Evolutionary conservation across 2,888 invertebrate genomes (phyloP), one percentile per base, ranked within the genome.

Genomic region (Crioceris asparagi): DNA sequence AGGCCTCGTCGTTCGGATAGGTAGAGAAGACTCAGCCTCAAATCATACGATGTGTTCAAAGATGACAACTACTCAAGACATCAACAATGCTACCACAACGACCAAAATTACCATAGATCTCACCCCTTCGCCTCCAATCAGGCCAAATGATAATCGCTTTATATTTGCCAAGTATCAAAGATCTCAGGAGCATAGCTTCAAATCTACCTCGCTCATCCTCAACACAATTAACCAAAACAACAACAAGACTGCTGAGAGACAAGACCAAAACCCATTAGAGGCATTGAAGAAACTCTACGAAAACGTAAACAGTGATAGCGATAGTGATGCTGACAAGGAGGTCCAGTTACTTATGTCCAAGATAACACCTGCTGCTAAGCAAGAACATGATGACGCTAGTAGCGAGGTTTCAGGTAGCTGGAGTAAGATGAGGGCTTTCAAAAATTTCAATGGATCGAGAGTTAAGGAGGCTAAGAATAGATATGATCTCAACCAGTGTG

Each of bases 311-410:
- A 69, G 69, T 35, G 27, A 27, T 6, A 15, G 12, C 12, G 3
- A 6, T 12, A 68, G 66, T 41, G 73, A 66, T 48, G 73, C 74
- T 3, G 76, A 76, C 49, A 74, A 75, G 51, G 75, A 76, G 54
- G 76, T 76, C 1, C 69, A 74, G 47, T 66, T 66, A 3, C 67
- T 73, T 52, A 72, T 74, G 64, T 64, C 65, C 25, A 51, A 51
- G 36, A 49, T 50, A 25, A 43, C 44, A 4, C 40, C 39, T 26
- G 36, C 38, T 15, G 41, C 33, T 14, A 46, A 39, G n/a, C 41
- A 40, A 12, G 38, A 47, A 7, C 58, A 61, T 19, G 58, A 58
- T 35, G 61, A 60, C 21, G 52, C 46, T 34, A 62, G 59, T 40
- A 66, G 64, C 44, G 64, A 66, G 19, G 52, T 70, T 10, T 69